Evolutionary conservation across 2,888 invertebrate species (phyloP), one percentile per base, ranked within the genome.

Genomic region (Fragum fragum): DNA sequence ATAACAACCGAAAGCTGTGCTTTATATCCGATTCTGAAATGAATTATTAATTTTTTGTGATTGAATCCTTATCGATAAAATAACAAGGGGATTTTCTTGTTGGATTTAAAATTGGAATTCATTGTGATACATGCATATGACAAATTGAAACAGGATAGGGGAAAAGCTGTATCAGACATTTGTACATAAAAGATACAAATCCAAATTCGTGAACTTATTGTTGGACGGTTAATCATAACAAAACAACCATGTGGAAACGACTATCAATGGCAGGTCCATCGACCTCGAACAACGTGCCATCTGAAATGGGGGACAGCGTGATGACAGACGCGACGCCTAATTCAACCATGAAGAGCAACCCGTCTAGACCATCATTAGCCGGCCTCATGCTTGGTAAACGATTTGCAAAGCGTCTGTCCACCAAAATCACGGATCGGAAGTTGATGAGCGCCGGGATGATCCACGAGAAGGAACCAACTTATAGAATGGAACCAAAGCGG

Each of bases 401-500:
- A 14, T 82, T 91, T 28, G 90, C 90, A 23, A 90, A 90, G 77
- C 79, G 88, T 42, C 77, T 91, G 32, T 85, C 88, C 3, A 77
- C 81, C 18, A 81, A 82, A 57, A 55, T 82, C 11, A 68, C 74
- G 18, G 79, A 79, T 21, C 73, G 77, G 26, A 78, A 79, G 52
- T 61, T 83, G 11, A 78, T 72, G 9, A 68, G 74, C 14, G 83
- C 85, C 9, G 83, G 79, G 53, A 57, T 55, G 7, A 29, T 78
- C 6, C 83, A 77, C 28, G 81, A 86, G 36, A 87, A 84, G 69
- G 91, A 91, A 69, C 91, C 91, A 1, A 87, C 91, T 0, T 92
- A 91, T 76, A 86, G 89, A 5, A 88, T 92, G 90, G 91, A 91
- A 76, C 91, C 92, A 18, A 68, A 75, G 18, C 79, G 77, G 28